These are phyloP conservation scores for Meghimatium bilineatum DNA, from an alignment of 2,888 invertebrate genomes.

Conservation along the genomic window DNA sequence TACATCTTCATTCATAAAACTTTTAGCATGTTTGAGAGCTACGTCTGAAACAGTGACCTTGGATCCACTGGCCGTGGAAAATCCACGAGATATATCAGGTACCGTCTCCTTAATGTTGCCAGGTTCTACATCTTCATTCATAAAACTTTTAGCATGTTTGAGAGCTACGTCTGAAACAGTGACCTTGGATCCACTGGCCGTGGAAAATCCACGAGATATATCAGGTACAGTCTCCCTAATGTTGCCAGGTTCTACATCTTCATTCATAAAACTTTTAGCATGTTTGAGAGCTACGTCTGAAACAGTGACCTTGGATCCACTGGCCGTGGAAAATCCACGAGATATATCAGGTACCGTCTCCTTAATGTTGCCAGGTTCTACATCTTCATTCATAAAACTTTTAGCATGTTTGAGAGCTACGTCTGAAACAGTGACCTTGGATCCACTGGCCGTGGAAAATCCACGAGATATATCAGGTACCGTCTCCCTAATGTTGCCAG, in stretches of 20 bases:
- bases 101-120: no score
- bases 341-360: not conserved
- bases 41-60: conserved; percentile 12
- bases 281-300: conserved; percentile 48
- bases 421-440: conserved; percentile 45
- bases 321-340: conserved; percentile 50
- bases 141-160: conserved; percentile 40
- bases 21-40: conserved; percentile 17
- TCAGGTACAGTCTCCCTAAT: not conserved
- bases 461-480: not conserved
- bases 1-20: not conserved
- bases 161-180: conserved; percentile 48
- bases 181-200: conserved; percentile 45
- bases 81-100: conserved; percentile 20
- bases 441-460: conserved; percentile 51
- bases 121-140: not conserved
- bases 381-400: not conserved
- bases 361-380: not conserved
- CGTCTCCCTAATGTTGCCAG: not conserved
- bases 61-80: conserved; percentile 27
- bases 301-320: conserved; percentile 42
- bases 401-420: conserved; percentile 47
- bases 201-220: conserved; percentile 44
- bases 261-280: conserved; percentile 26
- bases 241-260: not conserved